These are phyloP conservation scores for Phlogophora meticulosa DNA, from an alignment of 2,888 invertebrate genomes.

Conservation along the genomic window DNA sequence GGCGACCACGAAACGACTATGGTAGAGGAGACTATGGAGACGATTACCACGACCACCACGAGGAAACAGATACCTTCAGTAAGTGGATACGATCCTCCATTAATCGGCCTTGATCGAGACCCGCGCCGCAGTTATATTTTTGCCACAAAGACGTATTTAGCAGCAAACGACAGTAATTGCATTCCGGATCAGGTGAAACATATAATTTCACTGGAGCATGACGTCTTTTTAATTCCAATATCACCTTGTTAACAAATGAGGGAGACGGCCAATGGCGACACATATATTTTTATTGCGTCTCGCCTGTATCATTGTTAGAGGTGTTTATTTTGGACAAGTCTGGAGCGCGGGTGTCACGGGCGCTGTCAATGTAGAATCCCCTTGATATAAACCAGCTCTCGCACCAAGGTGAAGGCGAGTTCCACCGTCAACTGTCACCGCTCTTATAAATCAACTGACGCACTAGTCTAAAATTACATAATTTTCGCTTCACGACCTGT, in stretches of 20 bases:
- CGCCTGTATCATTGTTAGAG: constrained; percentile 81
- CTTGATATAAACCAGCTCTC: constrained; percentile 84
- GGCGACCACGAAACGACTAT: constrained; percentile 70
- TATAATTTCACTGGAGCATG: constrained; percentile 65
- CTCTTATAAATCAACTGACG: constrained; percentile 83
- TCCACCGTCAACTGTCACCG: constrained; percentile 80
- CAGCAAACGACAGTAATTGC: constrained; percentile 51
- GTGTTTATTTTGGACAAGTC: constrained; percentile 85
- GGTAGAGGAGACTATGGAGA: constrained; percentile 83
- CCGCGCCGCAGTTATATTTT: constrained; percentile 75
- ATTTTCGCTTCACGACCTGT: constrained; percentile 47
- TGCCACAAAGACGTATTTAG: constrained; percentile 73
- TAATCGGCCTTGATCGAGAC: constrained; percentile 77
- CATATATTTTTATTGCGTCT: constrained; percentile 80
- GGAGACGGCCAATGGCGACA: constrained; percentile 70
- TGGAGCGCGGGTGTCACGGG: constrained; percentile 83
- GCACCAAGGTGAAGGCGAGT: constrained; percentile 88
- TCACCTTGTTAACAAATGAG: constrained; percentile 64
- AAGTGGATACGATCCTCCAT: constrained; percentile 70
- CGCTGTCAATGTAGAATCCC: constrained; percentile 81
- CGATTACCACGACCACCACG: constrained; percentile 85
- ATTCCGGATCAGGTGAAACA: constrained; percentile 69
- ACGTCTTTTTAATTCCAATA: constrained; percentile 66
- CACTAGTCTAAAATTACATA: constrained; percentile 68
- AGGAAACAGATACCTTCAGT: constrained; percentile 78